A percentile compares a stretch with the other conserved stretches of the same genome.
Evolutionary conservation across 2,113 vertebrate species (phyloP).

Genomic region (Ophiodon elongatus): DNA sequence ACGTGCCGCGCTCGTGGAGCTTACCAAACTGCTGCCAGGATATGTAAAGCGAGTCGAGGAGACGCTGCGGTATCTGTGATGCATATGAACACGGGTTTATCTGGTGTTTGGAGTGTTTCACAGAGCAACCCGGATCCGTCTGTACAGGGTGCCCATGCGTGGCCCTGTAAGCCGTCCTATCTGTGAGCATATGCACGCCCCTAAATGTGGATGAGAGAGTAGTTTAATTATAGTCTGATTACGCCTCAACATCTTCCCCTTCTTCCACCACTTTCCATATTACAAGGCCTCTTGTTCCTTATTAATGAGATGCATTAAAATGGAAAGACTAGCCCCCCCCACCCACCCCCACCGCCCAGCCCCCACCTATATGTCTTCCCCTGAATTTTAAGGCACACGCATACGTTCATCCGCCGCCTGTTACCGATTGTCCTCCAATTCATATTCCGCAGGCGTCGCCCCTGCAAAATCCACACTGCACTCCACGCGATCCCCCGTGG

Average conservation of each 20-base stretch:
- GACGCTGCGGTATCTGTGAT: background rate
- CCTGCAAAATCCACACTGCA: slow-evolving; percentile 24
- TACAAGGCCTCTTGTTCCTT: slow-evolving; percentile 56
- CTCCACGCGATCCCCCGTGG: background rate
- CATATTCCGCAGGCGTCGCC: slow-evolving; percentile 38
- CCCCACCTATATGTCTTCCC: background rate
- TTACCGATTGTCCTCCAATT: slow-evolving; percentile 34
- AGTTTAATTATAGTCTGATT: slow-evolving; percentile 70
- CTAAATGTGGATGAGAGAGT: slow-evolving; percentile 47
- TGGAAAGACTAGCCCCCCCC: slow-evolving; percentile 25
- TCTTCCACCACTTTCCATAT: slow-evolving; percentile 35
- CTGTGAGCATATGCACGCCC: slow-evolving; percentile 36
- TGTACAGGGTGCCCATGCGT: slow-evolving; percentile 33
- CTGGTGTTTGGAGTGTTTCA: slow-evolving; percentile 2
- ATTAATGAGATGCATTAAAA: slow-evolving; percentile 79
- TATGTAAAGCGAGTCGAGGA: background rate
- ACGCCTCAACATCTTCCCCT: slow-evolving; percentile 26
- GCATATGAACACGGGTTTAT: background rate
- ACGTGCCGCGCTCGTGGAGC: background rate
- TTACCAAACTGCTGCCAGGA: background rate
- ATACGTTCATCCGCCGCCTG: slow-evolving; percentile 12
- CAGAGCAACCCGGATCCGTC: slow-evolving; percentile 8
- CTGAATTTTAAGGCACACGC: slow-evolving; percentile 43
- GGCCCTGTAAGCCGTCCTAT: slow-evolving; percentile 31
- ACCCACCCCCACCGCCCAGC: background rate